Percentiles rank a stretch among this genome's conserved stretches.
phyloP scores from a whole-genome alignment of 2,113 vertebrate species.

The Picathartes gymnocephalus region DNA sequence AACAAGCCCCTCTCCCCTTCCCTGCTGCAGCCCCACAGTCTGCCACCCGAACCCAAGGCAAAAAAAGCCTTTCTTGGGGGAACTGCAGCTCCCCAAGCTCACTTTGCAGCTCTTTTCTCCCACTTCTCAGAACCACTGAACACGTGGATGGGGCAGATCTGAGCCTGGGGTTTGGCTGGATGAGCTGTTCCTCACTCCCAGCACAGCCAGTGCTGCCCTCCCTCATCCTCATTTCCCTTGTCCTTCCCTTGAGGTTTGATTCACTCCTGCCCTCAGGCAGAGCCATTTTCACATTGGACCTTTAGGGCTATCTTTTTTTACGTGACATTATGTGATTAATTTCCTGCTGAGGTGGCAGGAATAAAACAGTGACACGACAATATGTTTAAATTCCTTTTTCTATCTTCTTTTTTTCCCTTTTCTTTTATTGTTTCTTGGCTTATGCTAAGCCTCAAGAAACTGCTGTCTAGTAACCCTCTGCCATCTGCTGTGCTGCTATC shows the following conservation, averaged over 20 bases:
- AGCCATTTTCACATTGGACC: not conserved
- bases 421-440: constrained; percentile 46
- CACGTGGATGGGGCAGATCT: rapidly evolving
- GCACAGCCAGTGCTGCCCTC: not conserved
- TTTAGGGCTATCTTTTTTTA: not conserved
- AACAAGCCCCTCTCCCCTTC: not conserved
- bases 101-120: not conserved
- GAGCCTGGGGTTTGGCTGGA: not conserved
- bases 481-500: constrained; percentile 8
- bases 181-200: rapidly evolving
- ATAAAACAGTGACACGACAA: not conserved
- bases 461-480: constrained; percentile 38
- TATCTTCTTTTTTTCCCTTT: not conserved
- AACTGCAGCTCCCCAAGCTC: not conserved
- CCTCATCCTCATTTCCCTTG: not conserved
- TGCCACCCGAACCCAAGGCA: not conserved
- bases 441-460: constrained; percentile 31
- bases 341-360: constrained; percentile 30
- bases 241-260: not conserved
- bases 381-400: constrained; percentile 18
- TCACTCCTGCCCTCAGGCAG: not conserved
- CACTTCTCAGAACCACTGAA: not conserved
- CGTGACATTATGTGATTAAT: not conserved
- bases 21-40: not conserved
- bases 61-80: not conserved